These are phyloP conservation scores for Otis tarda DNA, from an alignment of 2,113 vertebrate species.

Conservation along the genomic window DNA sequence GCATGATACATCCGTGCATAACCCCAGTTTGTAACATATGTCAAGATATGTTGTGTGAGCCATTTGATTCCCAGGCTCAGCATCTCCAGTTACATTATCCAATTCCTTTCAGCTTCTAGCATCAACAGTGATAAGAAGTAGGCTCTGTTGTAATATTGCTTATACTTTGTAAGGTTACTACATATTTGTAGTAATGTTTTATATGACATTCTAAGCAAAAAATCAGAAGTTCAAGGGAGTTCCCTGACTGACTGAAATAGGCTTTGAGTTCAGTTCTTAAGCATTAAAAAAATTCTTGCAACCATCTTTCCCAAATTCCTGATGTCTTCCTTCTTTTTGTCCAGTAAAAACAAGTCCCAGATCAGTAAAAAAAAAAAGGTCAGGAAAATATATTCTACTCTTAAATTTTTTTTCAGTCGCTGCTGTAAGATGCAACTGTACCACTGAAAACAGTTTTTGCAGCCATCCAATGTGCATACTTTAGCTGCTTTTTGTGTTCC, in stretches of 20 bases:
- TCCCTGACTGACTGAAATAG: background rate
- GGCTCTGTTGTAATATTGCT: background rate
- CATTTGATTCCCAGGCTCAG: background rate
- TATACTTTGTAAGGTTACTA: background rate
- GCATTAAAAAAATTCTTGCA: background rate
- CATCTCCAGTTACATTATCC: background rate
- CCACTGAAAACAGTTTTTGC: background rate
- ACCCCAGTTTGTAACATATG: background rate
- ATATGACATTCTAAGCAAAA: background rate
- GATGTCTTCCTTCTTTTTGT: background rate
- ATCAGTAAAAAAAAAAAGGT: background rate
- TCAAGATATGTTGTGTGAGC: background rate
- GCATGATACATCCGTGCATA: background rate
- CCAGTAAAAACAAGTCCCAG: background rate
- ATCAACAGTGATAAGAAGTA: background rate
- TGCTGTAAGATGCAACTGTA: background rate
- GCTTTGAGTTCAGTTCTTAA: background rate
- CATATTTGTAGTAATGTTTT: background rate
- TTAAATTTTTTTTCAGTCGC: background rate
- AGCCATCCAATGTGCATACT: background rate
- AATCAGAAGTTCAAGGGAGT: background rate
- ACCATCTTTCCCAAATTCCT: background rate
- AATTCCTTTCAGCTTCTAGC: background rate
- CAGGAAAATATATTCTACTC: background rate
- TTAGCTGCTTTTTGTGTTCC: background rate